phyloP scores from a whole-genome alignment of 2,113 vertebrate species.

The Odontophorus gujanensis region DNA sequence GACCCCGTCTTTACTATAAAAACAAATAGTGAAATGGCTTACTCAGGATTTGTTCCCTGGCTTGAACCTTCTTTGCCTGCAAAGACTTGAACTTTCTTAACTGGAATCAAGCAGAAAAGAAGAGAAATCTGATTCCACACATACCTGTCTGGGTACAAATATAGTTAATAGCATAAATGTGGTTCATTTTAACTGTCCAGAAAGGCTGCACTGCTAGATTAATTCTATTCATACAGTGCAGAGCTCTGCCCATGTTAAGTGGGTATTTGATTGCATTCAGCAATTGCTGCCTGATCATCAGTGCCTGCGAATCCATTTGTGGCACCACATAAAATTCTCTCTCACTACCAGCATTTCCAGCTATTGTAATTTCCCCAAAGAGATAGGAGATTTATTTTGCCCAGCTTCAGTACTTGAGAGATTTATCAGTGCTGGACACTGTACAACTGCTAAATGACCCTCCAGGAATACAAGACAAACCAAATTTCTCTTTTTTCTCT shows the following conservation, averaged over 20 bases:
- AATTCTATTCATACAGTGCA: not conserved
- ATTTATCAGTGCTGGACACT: conserved; percentile 41
- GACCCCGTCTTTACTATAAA: not conserved
- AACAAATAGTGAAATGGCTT: not conserved
- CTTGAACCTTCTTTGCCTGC: not conserved
- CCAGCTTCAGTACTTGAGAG: conserved; percentile 4
- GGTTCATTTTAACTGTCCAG: not conserved
- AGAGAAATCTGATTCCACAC: not conserved
- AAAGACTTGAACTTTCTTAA: not conserved
- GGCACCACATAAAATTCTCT: conserved; percentile 14
- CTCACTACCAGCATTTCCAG: not conserved
- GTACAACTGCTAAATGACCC: conserved; percentile 13
- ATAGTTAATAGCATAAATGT: not conserved
- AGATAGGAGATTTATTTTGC: conserved; percentile 38
- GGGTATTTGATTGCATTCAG: conserved; percentile 31
- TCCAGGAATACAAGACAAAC: not conserved
- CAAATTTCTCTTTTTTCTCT: not conserved
- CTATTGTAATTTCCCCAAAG: conserved; percentile 46
- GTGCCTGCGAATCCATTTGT: not conserved
- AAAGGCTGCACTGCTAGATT: not conserved
- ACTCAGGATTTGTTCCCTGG: not conserved
- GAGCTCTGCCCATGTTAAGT: not conserved
- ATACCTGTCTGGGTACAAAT: not conserved
- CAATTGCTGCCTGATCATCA: conserved; percentile 15
- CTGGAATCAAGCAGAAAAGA: not conserved